These are phyloP conservation scores for Ennomos quercinarius DNA, from an alignment of 2,888 invertebrate genomes.

Conservation along the genomic window DNA sequence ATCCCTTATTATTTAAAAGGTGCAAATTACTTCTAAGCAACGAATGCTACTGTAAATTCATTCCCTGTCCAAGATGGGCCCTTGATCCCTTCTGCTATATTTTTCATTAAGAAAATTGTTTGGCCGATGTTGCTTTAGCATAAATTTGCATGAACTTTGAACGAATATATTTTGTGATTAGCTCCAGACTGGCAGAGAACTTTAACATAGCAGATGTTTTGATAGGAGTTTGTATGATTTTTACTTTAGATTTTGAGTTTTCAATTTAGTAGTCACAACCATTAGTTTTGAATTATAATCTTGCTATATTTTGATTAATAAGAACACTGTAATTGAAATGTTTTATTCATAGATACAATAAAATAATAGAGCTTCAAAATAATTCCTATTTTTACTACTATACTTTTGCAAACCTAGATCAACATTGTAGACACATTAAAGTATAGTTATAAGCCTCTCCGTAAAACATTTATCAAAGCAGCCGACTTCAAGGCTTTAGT, in stretches of 20 bases:
- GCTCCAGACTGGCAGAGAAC: slow-evolving; percentile 16
- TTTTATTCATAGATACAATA: no score
- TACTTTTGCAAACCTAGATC: no score
- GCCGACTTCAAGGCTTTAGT: slow-evolving; percentile 2
- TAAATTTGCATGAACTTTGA: slow-evolving; percentile 38
- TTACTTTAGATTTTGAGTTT: no score
- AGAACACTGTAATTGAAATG: no score
- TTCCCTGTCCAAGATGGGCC: slow-evolving; percentile 22
- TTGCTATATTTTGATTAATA: no score
- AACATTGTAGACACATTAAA: not conserved
- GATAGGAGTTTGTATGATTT: no score
- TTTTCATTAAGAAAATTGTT: slow-evolving; percentile 41
- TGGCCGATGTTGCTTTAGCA: slow-evolving; percentile 33
- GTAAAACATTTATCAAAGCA: slow-evolving; percentile 11
- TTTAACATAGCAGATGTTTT: slow-evolving; percentile 24
- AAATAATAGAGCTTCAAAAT: no score
- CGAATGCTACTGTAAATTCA: slow-evolving; percentile 28
- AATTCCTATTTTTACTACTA: no score
- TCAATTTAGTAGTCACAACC: no score
- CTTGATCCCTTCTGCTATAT: slow-evolving; percentile 31
- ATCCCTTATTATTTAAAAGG: slow-evolving; percentile 28
- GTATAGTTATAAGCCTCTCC: not conserved
- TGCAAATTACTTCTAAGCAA: slow-evolving; percentile 26
- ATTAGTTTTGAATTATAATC: no score
- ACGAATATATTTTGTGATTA: slow-evolving; percentile 32